Conservation (phyloP, 2,113 vertebrate genomes). For the Dromaius novaehollandiae region DNA sequence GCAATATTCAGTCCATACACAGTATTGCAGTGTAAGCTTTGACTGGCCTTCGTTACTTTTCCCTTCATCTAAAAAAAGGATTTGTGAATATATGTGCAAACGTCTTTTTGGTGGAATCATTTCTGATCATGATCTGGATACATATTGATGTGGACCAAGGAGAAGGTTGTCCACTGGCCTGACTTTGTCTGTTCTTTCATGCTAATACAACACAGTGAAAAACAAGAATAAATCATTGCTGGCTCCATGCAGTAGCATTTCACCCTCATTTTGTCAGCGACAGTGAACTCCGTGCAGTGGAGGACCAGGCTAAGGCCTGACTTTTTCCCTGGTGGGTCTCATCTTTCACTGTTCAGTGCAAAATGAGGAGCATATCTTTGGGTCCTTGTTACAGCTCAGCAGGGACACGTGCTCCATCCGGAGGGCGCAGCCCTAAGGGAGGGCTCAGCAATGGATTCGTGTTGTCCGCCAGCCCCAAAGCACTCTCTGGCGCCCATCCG, state of each 20-base stretch:
- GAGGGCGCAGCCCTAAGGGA: neutral
- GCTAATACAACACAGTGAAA: neutral
- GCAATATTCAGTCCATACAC: neutral
- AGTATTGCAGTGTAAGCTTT: slow-evolving; percentile 7
- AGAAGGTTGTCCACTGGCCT: neutral
- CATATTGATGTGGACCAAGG: neutral
- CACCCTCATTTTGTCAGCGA: neutral
- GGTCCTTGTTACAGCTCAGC: neutral
- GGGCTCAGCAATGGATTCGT: neutral
- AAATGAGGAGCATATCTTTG: neutral
- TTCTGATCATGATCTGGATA: neutral
- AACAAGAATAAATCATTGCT: neutral
- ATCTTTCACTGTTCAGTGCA: neutral
- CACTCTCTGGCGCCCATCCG: accelerated
- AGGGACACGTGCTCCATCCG: neutral
- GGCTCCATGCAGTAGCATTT: neutral
- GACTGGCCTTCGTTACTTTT: neutral
- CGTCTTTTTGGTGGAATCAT: neutral
- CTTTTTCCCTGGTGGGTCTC: neutral
- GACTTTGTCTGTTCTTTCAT: neutral
- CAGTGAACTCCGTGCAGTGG: neutral
- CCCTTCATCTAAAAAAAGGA: neutral
- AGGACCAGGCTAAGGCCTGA: neutral
- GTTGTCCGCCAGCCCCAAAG: neutral
- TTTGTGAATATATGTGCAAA: neutral